Evolutionary conservation across 1,140 invertebrate species (phyloP).

Genomic region (Goniozus legneri): DNA sequence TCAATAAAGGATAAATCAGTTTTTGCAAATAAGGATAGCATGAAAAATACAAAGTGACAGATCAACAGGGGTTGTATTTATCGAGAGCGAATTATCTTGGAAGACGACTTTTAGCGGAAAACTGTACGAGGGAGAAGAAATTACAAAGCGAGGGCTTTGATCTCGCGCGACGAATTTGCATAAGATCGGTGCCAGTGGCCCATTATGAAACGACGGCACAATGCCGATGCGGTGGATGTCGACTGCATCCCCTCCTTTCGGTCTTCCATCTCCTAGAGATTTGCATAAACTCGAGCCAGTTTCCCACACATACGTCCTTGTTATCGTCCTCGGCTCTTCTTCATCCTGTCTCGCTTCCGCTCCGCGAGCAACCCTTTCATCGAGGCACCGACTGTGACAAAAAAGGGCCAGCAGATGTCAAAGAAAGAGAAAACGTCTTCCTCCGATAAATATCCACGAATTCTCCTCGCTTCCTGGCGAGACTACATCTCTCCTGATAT

Average conservation of each 20-base stretch:
- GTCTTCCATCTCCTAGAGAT: slow-evolving; percentile 2
- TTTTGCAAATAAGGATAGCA: too few relatives aligned
- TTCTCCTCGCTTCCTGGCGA: slow-evolving; percentile 24
- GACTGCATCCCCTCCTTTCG: not conserved
- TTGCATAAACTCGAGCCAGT: not conserved
- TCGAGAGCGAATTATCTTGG: not conserved
- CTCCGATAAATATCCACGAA: too few relatives aligned
- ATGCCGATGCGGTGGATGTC: slow-evolving; percentile 28
- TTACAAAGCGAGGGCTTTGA: slow-evolving; percentile 20
- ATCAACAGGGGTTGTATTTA: slow-evolving; percentile 8
- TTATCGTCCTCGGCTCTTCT: not conserved
- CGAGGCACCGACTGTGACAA: slow-evolving; percentile 17
- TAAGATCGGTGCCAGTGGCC: slow-evolving; percentile 36
- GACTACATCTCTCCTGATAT: slow-evolving; percentile 10
- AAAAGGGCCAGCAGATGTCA: slow-evolving; percentile 14
- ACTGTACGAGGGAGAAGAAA: slow-evolving; percentile 5
- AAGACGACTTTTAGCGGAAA: not conserved
- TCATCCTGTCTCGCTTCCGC: not conserved
- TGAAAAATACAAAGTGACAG: too few relatives aligned
- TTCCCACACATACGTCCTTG: not conserved
- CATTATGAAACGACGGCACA: slow-evolving; percentile 25
- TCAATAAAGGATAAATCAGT: too few relatives aligned
- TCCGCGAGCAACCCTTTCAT: slow-evolving; percentile 29
- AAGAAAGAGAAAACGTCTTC: slow-evolving; percentile 21
- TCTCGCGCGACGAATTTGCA: slow-evolving; percentile 27